Base-by-base conservation (phyloP, 2,797 vertebrate genomes). In the Hephaestus fuliginosus region DNA sequence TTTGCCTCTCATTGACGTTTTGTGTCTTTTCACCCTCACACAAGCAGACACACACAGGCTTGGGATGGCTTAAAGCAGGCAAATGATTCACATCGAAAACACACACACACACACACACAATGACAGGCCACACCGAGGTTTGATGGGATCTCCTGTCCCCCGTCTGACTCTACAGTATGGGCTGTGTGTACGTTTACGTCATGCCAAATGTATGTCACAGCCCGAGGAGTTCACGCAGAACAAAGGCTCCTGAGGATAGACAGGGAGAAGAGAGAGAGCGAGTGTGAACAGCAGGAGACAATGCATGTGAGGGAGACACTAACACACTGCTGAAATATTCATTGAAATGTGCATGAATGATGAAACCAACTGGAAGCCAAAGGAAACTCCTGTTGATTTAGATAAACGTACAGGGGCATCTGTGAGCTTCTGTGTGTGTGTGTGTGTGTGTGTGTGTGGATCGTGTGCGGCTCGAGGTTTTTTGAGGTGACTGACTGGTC, bases 331-430 rank as follows among this genome's bases (percentile, higher is more conserved):
- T 92, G 80, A 90, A 94, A 92, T 89, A 90, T 92, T 93, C 63
- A 93, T 84, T 52, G 46, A 80, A 85, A 86, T 76, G 58, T 90
- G 72, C 69, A 76, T 43, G 80, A 85, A 82, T 84, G 91, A 93
- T 90, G 91, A 93, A 92, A 90, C 86, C 72, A 80, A 87, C 67
- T 89, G 89, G 88, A 88, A 90, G 87, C 58, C 51, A 22, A 71
- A 84, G 90, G 89, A 90, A 91, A 90, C 87, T 89, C 86, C 78
- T 92, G 92, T 90, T 91, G 91, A 89, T 92, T 83, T 91, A 62
- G 77, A 86, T 88, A 86, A 92, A 89, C 28, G 13, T 75, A 61
- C 61, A 33, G 28, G 41, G 7, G 62, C 60, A 39, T 78, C 25
- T 78, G 77, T 51, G 65, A 44, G 39, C 44, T 1, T 8, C 5